A percentile compares a stretch with the other conserved stretches of the same genome.
Evolutionary conservation across 1,140 invertebrate species (phyloP).

Genomic region (Drosophila bifasciata): DNA sequence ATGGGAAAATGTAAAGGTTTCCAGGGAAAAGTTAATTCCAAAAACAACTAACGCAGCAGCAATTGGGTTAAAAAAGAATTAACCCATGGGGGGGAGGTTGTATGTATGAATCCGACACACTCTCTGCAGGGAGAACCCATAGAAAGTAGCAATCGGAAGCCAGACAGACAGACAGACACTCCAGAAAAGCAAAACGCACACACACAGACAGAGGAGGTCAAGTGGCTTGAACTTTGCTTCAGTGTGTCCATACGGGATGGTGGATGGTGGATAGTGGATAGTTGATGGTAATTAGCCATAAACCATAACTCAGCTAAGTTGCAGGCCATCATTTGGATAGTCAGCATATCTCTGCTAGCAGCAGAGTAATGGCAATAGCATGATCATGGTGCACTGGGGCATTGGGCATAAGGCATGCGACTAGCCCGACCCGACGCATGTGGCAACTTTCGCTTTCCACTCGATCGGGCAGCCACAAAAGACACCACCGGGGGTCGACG

Average conservation of each 20-base stretch:
- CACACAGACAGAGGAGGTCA: too few species aligned
- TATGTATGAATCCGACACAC: too few species aligned
- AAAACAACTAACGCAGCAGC: background rate
- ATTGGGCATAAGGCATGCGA: constrained; percentile 36
- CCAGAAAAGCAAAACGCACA: too few species aligned
- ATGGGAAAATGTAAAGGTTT: constrained; percentile 13
- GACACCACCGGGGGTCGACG: constrained; percentile 22
- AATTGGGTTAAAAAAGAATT: constrained; percentile 38
- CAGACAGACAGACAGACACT: constrained; percentile 12
- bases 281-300: constrained; percentile 35
- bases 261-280: background rate
- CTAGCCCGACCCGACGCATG: background rate
- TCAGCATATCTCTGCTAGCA: constrained; percentile 20
- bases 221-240: constrained; percentile 8
- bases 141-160: constrained; percentile 27
- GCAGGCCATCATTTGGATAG: constrained; percentile 40
- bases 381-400: constrained; percentile 28
- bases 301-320: constrained; percentile 16
- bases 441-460: constrained; percentile 56
- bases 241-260: background rate
- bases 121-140: background rate
- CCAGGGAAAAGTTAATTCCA: constrained; percentile 22
- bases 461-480: constrained; percentile 38
- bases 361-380: constrained; percentile 6
- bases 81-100: constrained; percentile 23